These are phyloP conservation scores for Sapajus apella DNA, from an alignment of 2,113 vertebrate species.

Conservation along the genomic window DNA sequence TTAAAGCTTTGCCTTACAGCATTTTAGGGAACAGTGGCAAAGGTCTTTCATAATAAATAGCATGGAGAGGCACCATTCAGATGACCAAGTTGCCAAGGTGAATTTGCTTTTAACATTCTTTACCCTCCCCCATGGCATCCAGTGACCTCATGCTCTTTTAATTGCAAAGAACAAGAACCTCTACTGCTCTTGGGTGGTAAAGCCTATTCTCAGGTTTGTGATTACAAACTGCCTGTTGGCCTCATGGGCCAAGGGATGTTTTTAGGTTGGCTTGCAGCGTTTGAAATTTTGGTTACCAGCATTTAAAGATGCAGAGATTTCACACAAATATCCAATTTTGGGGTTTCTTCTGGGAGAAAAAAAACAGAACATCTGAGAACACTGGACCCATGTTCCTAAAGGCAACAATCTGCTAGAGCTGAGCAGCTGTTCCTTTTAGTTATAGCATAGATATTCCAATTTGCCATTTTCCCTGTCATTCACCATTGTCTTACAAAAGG, in stretches of 20 bases:
- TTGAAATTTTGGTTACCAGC: neutral
- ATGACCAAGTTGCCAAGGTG: slow-evolving; percentile 5
- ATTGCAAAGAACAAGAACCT: slow-evolving; percentile 29
- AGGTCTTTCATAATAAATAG: neutral
- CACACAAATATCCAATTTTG: slow-evolving; percentile 7
- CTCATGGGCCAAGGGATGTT: neutral
- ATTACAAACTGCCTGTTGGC: slow-evolving; percentile 5
- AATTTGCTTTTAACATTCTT: slow-evolving; percentile 56
- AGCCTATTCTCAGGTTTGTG: neutral
- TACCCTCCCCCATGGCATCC: neutral
- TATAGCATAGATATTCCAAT: neutral
- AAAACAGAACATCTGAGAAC: neutral
- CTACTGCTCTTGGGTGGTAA: slow-evolving; percentile 5
- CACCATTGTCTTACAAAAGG: slow-evolving; percentile 3
- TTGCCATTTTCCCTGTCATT: neutral
- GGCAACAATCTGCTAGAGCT: neutral
- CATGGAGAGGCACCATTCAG: neutral
- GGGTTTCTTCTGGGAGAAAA: neutral
- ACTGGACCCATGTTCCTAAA: neutral
- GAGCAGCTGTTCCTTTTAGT: slow-evolving; percentile 39
- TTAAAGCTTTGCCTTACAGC: slow-evolving; percentile 40
- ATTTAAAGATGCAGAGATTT: slow-evolving; percentile 20
- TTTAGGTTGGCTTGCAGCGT: neutral
- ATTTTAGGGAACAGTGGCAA: slow-evolving; percentile 19
- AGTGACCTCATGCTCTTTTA: neutral